Evolutionary conservation across 2,113 vertebrate species (phyloP).

Genomic region (Ranitomeya imitator): DNA sequence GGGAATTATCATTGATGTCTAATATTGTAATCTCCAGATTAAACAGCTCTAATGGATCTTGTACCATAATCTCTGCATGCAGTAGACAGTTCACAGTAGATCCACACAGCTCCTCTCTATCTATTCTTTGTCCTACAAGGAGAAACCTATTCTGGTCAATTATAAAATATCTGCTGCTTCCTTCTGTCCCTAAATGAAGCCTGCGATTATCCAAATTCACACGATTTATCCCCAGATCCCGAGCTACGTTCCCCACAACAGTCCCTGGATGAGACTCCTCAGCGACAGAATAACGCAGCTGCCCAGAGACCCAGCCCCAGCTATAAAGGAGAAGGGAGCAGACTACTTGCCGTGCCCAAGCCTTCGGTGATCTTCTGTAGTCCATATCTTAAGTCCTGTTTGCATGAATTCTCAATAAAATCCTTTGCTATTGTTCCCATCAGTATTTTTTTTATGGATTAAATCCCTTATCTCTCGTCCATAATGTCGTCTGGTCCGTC

Average conservation of each 20-base stretch:
- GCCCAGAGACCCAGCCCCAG: conserved; percentile 2
- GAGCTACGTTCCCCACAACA: not conserved
- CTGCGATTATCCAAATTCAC: not conserved
- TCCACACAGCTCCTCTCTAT: not conserved
- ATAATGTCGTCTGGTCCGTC: not conserved
- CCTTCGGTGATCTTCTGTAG: conserved; percentile 65
- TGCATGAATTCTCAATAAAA: conserved; percentile 34
- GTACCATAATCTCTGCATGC: conserved; percentile 74
- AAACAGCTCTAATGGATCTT: conserved; percentile 77
- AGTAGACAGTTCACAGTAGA: not conserved
- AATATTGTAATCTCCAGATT: conserved; percentile 78
- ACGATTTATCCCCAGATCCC: not conserved
- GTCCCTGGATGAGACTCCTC: not conserved
- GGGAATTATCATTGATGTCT: conserved; percentile 82
- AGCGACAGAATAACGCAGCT: conserved; percentile 7
- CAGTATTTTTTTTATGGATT: not conserved
- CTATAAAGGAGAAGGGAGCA: conserved; percentile 1
- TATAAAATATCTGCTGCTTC: not conserved
- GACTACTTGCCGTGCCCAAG: conserved; percentile 63
- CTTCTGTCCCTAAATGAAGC: not conserved
- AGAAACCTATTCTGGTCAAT: not conserved
- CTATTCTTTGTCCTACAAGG: not conserved
- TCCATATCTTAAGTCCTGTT: conserved; percentile 69
- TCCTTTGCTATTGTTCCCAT: not conserved
- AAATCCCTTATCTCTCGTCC: not conserved